Percentiles rank a stretch among this genome's conserved stretches.
phyloP scores from a whole-genome alignment of 1,140 invertebrate genomes.

The Cyphomyrmex costatus region DNA sequence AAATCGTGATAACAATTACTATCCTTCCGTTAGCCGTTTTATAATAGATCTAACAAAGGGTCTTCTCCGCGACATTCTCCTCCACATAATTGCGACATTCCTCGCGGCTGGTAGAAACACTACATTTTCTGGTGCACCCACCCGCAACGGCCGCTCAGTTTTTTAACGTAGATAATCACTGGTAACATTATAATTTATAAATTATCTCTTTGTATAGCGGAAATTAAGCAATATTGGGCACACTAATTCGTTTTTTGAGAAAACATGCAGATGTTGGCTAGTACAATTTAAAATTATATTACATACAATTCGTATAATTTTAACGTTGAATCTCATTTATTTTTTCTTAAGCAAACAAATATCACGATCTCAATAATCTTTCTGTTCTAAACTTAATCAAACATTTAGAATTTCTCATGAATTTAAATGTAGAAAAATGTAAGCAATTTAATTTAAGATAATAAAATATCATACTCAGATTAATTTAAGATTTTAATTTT shows the following conservation, averaged over 20 bases:
- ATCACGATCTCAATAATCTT: neutral
- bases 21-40: slow-evolving; percentile 9
- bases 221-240: slow-evolving; percentile 4
- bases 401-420: neutral
- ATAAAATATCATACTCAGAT: neutral
- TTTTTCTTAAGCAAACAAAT: slow-evolving; percentile 6
- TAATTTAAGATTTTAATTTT: neutral
- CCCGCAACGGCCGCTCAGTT: slow-evolving; percentile 51
- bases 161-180: slow-evolving; percentile 41
- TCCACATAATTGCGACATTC: slow-evolving; percentile 33
- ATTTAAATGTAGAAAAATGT: neutral
- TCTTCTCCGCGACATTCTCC: slow-evolving; percentile 10
- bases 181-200: slow-evolving; percentile 49
- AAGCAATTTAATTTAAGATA: slow-evolving; percentile 1
- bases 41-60: slow-evolving; percentile 23
- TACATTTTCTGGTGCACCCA: slow-evolving; percentile 46
- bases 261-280: neutral
- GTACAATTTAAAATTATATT: neutral
- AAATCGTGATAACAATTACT: slow-evolving; percentile 9
- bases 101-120: slow-evolving; percentile 6
- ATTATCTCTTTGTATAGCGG: slow-evolving; percentile 24
- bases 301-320: neutral
- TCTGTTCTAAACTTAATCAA: neutral
- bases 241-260: slow-evolving; percentile 8
- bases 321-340: neutral